Evolutionary conservation across 2,797 vertebrate genomes (phyloP).

Genomic region (Carduelis carduelis): DNA sequence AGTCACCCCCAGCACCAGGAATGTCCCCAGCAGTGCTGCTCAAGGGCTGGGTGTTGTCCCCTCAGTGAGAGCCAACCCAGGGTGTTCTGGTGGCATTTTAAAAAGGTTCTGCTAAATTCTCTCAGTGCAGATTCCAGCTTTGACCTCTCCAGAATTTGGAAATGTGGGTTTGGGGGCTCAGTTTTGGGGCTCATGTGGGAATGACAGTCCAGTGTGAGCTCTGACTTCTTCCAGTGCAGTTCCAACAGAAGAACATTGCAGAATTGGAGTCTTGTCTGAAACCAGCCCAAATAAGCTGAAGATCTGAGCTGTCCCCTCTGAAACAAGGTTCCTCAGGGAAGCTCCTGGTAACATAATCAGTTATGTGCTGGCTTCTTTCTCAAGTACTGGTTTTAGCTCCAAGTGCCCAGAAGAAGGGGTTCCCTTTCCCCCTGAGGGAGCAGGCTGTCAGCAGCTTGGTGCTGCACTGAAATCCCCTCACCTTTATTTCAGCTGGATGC

Average conservation of each 20-base stretch:
- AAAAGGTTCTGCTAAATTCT: neutral
- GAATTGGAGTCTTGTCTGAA: neutral
- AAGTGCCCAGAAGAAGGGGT: neutral
- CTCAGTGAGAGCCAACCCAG: neutral
- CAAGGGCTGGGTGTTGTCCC: too few relatives aligned
- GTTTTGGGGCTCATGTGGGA: accelerated
- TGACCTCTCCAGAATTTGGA: neutral
- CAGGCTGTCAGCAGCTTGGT: neutral
- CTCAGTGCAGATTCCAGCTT: neutral
- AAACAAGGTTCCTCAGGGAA: neutral
- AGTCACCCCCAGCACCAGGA: neutral
- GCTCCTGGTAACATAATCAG: neutral
- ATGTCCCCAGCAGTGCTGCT: neutral
- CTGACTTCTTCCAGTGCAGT: neutral
- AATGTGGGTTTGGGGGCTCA: neutral
- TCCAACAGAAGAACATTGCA: neutral
- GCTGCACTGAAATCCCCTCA: neutral
- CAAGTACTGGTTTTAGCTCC: neutral
- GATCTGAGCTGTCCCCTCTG: neutral
- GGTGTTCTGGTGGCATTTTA: neutral
- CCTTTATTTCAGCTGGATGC: neutral
- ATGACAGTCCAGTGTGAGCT: accelerated
- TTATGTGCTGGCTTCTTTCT: neutral
- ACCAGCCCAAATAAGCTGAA: neutral
- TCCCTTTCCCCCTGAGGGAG: neutral